Conservation (phyloP, 2,888 invertebrate genomes). For the Eupsilia transversa region DNA sequence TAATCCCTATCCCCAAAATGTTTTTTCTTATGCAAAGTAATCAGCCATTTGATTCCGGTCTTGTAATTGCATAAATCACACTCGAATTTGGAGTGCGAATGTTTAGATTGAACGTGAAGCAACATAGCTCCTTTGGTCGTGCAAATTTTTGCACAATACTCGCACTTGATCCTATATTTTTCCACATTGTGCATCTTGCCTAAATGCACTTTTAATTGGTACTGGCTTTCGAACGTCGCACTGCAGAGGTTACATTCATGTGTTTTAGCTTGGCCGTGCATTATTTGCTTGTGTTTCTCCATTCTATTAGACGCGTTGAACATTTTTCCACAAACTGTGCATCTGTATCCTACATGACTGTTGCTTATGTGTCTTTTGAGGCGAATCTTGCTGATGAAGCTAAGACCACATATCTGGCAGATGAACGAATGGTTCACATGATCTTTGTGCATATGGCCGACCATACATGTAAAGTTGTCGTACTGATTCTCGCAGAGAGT, state of each 20-base stretch:
- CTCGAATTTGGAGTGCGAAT: slow-evolving; percentile 78
- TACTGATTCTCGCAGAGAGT: slow-evolving; percentile 75
- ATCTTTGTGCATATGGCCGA: slow-evolving; percentile 82
- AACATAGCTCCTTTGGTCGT: slow-evolving; percentile 89
- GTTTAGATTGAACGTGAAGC: slow-evolving; percentile 88
- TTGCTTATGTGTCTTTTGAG: slow-evolving; percentile 79
- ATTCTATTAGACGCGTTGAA: slow-evolving; percentile 79
- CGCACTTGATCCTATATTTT: slow-evolving; percentile 81
- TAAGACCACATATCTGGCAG: slow-evolving; percentile 81
- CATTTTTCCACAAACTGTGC: slow-evolving; percentile 83
- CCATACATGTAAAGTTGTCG: slow-evolving; percentile 79
- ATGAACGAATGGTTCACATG: slow-evolving; percentile 79
- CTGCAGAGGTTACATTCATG: slow-evolving; percentile 78
- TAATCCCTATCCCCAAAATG: slow-evolving; percentile 88
- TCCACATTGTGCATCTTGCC: slow-evolving; percentile 84
- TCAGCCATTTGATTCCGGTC: slow-evolving; percentile 79
- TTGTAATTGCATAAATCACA: slow-evolving; percentile 83
- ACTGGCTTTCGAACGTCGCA: slow-evolving; percentile 73
- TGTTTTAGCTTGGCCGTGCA: slow-evolving; percentile 75
- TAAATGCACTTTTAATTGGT: slow-evolving; percentile 83
- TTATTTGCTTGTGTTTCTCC: slow-evolving; percentile 76
- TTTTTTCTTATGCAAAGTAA: slow-evolving; percentile 85
- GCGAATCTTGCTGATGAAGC: slow-evolving; percentile 77
- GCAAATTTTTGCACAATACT: slow-evolving; percentile 84
- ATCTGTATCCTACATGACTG: slow-evolving; percentile 76